Evolutionary conservation across 2,888 invertebrate species (phyloP).

Genomic region (Chorisops tibialis): DNA sequence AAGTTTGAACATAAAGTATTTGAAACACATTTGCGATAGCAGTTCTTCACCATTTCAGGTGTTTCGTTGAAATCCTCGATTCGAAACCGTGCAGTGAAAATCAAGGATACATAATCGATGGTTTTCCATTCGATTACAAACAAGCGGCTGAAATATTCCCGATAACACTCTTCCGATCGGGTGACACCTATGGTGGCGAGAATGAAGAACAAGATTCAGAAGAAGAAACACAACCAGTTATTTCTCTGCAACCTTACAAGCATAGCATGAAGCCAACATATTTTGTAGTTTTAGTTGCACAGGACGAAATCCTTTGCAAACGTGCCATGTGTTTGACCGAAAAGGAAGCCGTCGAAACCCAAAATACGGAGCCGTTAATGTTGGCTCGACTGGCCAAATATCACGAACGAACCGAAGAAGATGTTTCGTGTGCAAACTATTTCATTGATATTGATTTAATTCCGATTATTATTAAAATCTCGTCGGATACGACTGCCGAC

Average conservation of each 20-base stretch:
- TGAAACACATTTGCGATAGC: background rate
- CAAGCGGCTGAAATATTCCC: constrained; percentile 30
- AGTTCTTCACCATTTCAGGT: constrained; percentile 21
- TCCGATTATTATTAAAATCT: constrained; percentile 31
- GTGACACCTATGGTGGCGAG: no score
- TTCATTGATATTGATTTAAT: constrained; percentile 36
- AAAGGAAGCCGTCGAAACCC: constrained; percentile 5
- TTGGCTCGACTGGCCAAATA: constrained; percentile 33
- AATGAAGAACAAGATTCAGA: background rate
- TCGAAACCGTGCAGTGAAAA: constrained; percentile 33
- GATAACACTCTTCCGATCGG: background rate
- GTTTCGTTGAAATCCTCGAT: constrained; percentile 30
- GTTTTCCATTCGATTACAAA: constrained; percentile 35
- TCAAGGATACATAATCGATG: constrained; percentile 37
- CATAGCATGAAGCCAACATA: constrained; percentile 30
- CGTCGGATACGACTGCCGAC: constrained; percentile 11
- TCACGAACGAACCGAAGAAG: constrained; percentile 31
- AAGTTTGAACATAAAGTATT: background rate
- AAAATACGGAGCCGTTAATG: constrained; percentile 33
- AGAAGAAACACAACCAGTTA: background rate
- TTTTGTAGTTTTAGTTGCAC: constrained; percentile 32
- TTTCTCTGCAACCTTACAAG: background rate
- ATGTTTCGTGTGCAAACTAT: constrained; percentile 22
- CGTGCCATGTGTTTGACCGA: constrained; percentile 33
- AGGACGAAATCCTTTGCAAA: constrained; percentile 33